Evolutionary conservation across 2,113 vertebrate species (phyloP).

Genomic region (Atherinomorus stipes): DNA sequence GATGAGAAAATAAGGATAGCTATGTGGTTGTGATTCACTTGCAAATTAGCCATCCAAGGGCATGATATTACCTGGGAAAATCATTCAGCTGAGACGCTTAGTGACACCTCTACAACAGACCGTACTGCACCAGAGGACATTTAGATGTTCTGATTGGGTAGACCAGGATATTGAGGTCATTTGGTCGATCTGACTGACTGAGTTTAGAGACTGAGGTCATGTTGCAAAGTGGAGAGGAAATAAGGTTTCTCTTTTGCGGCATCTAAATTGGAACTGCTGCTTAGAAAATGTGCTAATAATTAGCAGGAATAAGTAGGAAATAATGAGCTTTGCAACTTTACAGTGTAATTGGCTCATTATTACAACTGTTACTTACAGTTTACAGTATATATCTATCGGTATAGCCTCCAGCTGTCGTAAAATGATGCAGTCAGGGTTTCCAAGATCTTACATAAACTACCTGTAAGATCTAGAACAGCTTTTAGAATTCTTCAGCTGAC

Average conservation of each 20-base stretch:
- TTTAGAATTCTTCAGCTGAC: too few species aligned
- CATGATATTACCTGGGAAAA: constrained; percentile 65
- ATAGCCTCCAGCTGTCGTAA: too few species aligned
- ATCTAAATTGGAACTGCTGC: constrained; percentile 10
- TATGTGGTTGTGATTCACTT: constrained; percentile 18
- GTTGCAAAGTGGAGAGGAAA: constrained; percentile 77
- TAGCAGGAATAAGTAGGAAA: not conserved
- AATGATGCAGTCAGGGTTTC: too few species aligned
- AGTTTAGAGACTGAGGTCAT: constrained; percentile 59
- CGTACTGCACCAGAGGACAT: constrained; percentile 62
- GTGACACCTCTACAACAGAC: constrained; percentile 61
- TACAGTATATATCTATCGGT: too few species aligned
- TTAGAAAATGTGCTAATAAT: not conserved
- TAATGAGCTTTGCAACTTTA: not conserved
- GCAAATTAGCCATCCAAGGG: constrained; percentile 46
- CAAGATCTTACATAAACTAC: too few species aligned
- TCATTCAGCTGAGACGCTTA: constrained; percentile 46
- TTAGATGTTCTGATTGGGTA: constrained; percentile 80
- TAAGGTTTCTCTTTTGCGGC: constrained; percentile 69
- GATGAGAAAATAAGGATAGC: not conserved
- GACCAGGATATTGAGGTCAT: constrained; percentile 79
- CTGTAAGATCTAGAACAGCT: too few species aligned
- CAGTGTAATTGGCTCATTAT: not conserved
- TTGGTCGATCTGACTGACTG: constrained; percentile 71
- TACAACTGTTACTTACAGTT: too few species aligned